These are phyloP conservation scores for Campylomormyrus numenius DNA, from an alignment of 2,113 vertebrate species.

Conservation along the genomic window DNA sequence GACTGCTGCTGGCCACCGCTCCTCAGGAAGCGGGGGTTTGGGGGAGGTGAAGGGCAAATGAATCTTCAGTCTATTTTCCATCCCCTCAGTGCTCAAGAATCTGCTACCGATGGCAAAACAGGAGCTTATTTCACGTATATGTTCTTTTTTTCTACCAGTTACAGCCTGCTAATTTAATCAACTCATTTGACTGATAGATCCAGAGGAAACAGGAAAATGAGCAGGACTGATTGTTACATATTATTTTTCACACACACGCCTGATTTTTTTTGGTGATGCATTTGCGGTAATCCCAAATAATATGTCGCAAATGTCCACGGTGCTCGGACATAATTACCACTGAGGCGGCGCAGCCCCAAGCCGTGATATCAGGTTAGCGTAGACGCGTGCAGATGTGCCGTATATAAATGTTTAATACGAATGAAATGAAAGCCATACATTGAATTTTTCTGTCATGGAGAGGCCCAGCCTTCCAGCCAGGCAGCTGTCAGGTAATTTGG, in stretches of 20 bases:
- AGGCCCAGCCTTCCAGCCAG: slow-evolving; percentile 11
- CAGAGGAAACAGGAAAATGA: not conserved
- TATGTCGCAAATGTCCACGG: not conserved
- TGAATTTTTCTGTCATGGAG: slow-evolving; percentile 13
- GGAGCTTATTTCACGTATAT: not conserved
- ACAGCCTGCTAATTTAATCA: not conserved
- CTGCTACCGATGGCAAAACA: slow-evolving; percentile 9
- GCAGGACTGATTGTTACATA: not conserved
- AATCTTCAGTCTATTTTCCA: slow-evolving; percentile 15
- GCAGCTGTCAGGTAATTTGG: slow-evolving; percentile 32
- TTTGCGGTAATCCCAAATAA: not conserved
- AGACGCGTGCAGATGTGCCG: slow-evolving; percentile 21
- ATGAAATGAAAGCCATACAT: slow-evolving; percentile 50
- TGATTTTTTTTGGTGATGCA: not conserved
- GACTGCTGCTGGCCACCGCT: not conserved
- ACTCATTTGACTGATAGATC: not conserved
- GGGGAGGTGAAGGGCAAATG: not conserved
- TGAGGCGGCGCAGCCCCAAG: not conserved
- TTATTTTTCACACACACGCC: not conserved
- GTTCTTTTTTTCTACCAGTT: not conserved
- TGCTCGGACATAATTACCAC: not conserved
- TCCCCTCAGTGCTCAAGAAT: slow-evolving; percentile 6
- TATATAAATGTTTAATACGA: slow-evolving; percentile 41
- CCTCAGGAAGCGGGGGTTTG: not conserved
- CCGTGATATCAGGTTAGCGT: not conserved